phyloP scores from a whole-genome alignment of 2,888 invertebrate genomes.

The Rapana venosa region DNA sequence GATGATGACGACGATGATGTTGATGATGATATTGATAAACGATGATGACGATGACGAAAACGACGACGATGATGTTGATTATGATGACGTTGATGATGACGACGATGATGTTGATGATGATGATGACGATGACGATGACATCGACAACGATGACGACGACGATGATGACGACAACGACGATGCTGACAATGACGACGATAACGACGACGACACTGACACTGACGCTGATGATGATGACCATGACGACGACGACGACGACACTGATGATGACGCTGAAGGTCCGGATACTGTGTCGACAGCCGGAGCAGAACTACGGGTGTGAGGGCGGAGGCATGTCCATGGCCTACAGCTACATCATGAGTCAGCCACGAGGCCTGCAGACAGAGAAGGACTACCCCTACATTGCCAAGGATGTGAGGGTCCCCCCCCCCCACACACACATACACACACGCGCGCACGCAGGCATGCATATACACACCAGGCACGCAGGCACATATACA shows the following conservation, averaged over 20 bases:
- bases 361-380: conserved; percentile 2
- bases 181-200: no score
- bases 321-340: neutral
- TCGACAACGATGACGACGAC: no score
- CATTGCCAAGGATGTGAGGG: neutral
- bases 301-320: neutral
- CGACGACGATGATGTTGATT: no score
- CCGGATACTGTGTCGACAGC: neutral
- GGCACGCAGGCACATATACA: neutral
- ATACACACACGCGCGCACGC: neutral
- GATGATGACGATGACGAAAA: no score
- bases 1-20: no score
- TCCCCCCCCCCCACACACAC: neutral
- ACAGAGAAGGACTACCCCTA: neutral
- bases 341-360: neutral
- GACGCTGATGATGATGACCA: neutral
- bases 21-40: no score
- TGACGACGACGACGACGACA: neutral
- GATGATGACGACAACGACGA: no score
- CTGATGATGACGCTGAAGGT: neutral
- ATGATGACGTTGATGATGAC: neutral
- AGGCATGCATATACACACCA: neutral
- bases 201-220: neutral
- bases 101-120: neutral
- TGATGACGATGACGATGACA: neutral